phyloP scores from a whole-genome alignment of 1,140 invertebrate species.

The Coenobita brevimanus region DNA sequence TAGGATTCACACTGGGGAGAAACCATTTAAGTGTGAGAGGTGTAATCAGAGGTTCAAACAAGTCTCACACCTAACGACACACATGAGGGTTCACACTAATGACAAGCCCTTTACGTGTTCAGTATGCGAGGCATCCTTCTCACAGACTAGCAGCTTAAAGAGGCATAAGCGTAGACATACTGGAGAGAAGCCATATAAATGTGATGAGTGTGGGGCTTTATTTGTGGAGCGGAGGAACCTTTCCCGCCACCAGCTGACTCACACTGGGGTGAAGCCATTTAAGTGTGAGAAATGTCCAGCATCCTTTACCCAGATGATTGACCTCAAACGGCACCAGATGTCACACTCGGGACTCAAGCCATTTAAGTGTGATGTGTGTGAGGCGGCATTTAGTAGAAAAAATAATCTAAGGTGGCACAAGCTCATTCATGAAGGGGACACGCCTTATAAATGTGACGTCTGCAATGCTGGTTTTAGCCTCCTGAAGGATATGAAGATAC shows the following conservation, averaged over 20 bases:
- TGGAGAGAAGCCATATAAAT: conserved; percentile 54
- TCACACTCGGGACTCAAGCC: conserved; percentile 51
- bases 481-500: conserved; percentile 52
- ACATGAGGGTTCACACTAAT: conserved; percentile 51
- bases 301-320: conserved; percentile 59
- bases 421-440: conserved; percentile 50
- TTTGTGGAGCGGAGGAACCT: conserved; percentile 59
- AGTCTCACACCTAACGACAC: conserved; percentile 47
- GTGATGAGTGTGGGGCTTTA: conserved; percentile 44
- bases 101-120: conserved; percentile 47
- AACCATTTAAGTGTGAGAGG: conserved; percentile 48
- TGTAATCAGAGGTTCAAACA: conserved; percentile 53
- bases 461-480: conserved; percentile 60
- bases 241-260: conserved; percentile 44
- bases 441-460: conserved; percentile 46
- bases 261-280: conserved; percentile 52
- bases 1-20: conserved; percentile 53
- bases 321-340: conserved; percentile 56
- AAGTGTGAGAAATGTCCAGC: conserved; percentile 55
- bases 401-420: conserved; percentile 59
- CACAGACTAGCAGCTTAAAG: conserved; percentile 54
- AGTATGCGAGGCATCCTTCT: conserved; percentile 50
- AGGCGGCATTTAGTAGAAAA: conserved; percentile 55
- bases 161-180: conserved; percentile 53
- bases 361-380: conserved; percentile 57